A percentile compares a stretch with the other conserved stretches of the same genome.
These are phyloP conservation scores for Centroberyx gerrardi DNA, from an alignment of 2,797 vertebrate species.

Conservation along the genomic window DNA sequence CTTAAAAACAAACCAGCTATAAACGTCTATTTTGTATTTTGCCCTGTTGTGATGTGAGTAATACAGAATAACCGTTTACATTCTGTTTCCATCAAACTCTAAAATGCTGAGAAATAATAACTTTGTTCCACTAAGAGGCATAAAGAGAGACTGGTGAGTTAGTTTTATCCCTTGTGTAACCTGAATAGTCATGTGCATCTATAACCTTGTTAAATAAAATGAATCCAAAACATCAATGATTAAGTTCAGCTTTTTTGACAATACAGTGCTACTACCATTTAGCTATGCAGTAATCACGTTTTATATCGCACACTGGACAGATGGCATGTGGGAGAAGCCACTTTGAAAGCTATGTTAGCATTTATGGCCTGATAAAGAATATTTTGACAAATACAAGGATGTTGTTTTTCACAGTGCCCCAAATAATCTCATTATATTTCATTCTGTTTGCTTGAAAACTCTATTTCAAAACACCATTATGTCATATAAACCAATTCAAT, in stretches of 20 bases:
- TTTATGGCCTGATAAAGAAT: neutral
- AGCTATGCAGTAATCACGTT: too few relatives aligned
- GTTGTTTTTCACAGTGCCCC: constrained; percentile 16
- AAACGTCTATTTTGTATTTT: too few relatives aligned
- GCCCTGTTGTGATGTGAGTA: neutral
- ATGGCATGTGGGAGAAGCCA: neutral
- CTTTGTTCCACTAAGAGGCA: neutral
- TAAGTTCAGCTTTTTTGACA: too few relatives aligned
- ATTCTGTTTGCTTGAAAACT: constrained; percentile 31
- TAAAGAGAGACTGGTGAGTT: neutral
- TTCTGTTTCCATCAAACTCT: too few relatives aligned
- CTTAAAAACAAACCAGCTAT: neutral
- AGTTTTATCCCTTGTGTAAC: too few relatives aligned
- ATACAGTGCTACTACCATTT: too few relatives aligned
- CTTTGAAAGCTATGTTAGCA: too few relatives aligned
- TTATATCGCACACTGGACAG: too few relatives aligned
- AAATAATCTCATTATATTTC: neutral
- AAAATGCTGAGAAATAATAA: neutral
- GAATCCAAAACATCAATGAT: too few relatives aligned
- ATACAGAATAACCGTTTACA: neutral
- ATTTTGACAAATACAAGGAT: neutral
- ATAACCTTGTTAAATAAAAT: too few relatives aligned
- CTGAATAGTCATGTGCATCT: too few relatives aligned
- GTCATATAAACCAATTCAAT: constrained; percentile 34
- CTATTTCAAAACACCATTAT: constrained; percentile 32